Conservation (phyloP, 2,113 vertebrate species). For the Gnathonemus echidnorhynchus region DNA sequence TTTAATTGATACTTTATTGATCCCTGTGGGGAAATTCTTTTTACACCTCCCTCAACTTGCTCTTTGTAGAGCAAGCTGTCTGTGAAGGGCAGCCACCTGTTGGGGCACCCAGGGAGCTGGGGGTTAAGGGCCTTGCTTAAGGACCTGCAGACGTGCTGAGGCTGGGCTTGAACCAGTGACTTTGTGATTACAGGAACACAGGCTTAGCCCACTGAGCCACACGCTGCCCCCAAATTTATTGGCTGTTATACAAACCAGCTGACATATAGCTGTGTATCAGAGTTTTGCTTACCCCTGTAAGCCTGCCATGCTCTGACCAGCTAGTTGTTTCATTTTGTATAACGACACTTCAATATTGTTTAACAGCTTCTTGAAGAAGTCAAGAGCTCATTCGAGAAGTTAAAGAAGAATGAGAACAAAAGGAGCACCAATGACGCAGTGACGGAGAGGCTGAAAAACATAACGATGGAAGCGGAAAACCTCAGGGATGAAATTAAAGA, state of each 20-base stretch:
- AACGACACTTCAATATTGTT: neutral
- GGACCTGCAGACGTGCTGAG: no score
- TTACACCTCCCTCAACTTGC: no score
- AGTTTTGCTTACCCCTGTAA: neutral
- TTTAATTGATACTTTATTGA: no score
- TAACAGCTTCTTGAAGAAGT: constrained; percentile 62
- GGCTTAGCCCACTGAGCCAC: no score
- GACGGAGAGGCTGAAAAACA: constrained; percentile 53
- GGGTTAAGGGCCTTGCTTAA: no score
- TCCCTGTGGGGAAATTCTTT: no score
- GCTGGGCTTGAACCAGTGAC: no score
- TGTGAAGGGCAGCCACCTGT: no score
- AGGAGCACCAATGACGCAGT: constrained; percentile 38
- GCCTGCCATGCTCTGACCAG: neutral
- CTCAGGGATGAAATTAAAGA: constrained; percentile 59
- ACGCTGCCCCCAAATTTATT: neutral
- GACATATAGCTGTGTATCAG: neutral
- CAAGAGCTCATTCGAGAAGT: constrained; percentile 47
- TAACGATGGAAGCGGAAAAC: constrained; percentile 58
- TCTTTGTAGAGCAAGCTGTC: no score
- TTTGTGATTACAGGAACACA: no score
- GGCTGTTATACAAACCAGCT: neutral
- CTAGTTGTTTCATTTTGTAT: neutral
- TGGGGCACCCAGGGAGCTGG: no score
- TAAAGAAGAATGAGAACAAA: constrained; percentile 53